Evolutionary conservation across 2,888 invertebrate species (phyloP).

Genomic region (Sycophila texana): DNA sequence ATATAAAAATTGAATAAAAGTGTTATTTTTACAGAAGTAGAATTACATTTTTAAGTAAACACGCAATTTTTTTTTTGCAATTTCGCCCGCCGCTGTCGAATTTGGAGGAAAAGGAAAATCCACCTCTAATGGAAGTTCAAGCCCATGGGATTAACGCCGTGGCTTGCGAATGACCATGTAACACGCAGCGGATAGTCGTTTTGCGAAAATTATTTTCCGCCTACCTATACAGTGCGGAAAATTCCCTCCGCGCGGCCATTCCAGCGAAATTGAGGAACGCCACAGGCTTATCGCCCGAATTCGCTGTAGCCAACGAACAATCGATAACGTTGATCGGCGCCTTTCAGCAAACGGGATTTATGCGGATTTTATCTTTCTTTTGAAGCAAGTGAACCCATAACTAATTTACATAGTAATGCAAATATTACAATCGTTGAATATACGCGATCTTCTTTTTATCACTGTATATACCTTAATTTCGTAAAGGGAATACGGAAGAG

Average conservation of each 20-base stretch:
- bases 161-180: slow-evolving; percentile 6
- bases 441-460: background rate
- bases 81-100: too few relatives aligned
- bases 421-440: too few relatives aligned
- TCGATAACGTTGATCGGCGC: background rate
- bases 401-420: too few relatives aligned
- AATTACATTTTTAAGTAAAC: too few relatives aligned
- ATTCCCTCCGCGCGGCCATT: slow-evolving; percentile 17
- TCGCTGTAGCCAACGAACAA: background rate
- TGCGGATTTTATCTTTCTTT: background rate
- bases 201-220: slow-evolving; percentile 41
- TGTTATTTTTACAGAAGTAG: too few relatives aligned
- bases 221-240: slow-evolving; percentile 15
- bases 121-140: slow-evolving; percentile 31
- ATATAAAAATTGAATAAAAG: too few relatives aligned
- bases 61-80: too few relatives aligned
- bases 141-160: background rate
- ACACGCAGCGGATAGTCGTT: slow-evolving; percentile 23
- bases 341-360: background rate
- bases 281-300: slow-evolving; percentile 22
- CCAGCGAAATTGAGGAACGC: slow-evolving; percentile 19
- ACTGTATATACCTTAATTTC: background rate
- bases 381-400: background rate
- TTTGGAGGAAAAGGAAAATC: background rate
- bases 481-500: too few relatives aligned